Conservation (phyloP, 1,140 invertebrate genomes). For the Camponotus vicinus region DNA sequence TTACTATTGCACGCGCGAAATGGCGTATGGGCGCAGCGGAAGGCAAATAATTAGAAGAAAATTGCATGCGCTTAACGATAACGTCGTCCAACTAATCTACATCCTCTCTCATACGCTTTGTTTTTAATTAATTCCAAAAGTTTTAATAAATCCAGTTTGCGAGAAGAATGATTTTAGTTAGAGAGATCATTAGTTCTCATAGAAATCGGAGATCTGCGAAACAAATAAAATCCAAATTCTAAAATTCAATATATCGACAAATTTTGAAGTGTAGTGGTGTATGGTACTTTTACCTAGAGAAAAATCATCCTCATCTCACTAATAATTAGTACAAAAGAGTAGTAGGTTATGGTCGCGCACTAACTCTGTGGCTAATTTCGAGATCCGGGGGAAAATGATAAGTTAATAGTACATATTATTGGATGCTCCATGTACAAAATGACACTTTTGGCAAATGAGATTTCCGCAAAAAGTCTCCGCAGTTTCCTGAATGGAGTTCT, state of each 20-base stretch:
- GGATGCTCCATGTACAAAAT: no score
- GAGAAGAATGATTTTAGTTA: neutral
- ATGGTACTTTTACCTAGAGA: neutral
- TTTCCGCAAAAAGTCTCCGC: neutral
- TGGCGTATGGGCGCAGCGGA: constrained; percentile 66
- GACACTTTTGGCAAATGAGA: constrained; percentile 26
- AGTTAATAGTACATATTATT: neutral
- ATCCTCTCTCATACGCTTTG: constrained; percentile 11
- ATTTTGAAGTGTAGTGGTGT: neutral
- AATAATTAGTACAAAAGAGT: neutral
- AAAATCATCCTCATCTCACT: constrained; percentile 53
- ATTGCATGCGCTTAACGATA: constrained; percentile 62
- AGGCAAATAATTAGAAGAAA: constrained; percentile 71
- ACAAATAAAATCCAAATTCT: neutral
- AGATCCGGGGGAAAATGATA: neutral
- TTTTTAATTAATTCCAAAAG: constrained; percentile 68
- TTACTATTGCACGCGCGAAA: constrained; percentile 71
- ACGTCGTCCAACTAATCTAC: constrained; percentile 37
- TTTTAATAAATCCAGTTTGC: constrained; percentile 39
- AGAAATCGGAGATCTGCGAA: neutral
- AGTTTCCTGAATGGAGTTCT: constrained; percentile 10
- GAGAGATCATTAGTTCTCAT: constrained; percentile 10
- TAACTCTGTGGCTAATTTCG: neutral
- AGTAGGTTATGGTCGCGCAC: neutral
- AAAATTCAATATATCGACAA: neutral